phyloP scores from a whole-genome alignment of 2,113 vertebrate species.

The Climacteris rufus region DNA sequence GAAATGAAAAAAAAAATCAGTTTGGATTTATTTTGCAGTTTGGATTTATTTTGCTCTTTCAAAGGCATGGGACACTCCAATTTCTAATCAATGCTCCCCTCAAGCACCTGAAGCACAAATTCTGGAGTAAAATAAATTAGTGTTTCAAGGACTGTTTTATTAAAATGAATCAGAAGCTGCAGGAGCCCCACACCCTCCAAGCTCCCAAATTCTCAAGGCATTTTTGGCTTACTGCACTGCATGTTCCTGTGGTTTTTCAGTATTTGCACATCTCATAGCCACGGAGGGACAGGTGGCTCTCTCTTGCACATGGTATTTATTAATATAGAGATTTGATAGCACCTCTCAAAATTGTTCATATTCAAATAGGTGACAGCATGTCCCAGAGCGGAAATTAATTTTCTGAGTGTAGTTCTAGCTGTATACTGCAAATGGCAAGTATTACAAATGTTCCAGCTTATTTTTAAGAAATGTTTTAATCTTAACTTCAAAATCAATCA shows the following conservation, averaged over 20 bases:
- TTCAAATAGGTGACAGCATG: background rate
- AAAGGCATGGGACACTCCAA: background rate
- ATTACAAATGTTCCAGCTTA: background rate
- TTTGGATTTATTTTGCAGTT: background rate
- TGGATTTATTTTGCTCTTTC: background rate
- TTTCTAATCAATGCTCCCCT: background rate
- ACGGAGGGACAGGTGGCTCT: background rate
- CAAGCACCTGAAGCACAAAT: background rate
- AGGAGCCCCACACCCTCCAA: background rate
- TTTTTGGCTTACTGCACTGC: background rate
- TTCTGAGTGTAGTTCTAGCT: background rate
- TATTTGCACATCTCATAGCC: background rate
- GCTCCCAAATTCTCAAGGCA: background rate
- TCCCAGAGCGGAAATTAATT: background rate
- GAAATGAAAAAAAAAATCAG: background rate
- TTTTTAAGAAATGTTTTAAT: background rate
- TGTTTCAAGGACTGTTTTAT: background rate
- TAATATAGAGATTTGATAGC: background rate
- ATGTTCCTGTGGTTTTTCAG: background rate
- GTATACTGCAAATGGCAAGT: background rate
- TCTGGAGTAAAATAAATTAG: background rate
- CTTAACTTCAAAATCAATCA: background rate
- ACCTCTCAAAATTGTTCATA: background rate
- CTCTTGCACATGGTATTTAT: background rate
- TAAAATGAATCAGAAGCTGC: background rate